These are phyloP conservation scores for Pachycephala philippinensis DNA, from an alignment of 2,113 vertebrate species.

Conservation along the genomic window DNA sequence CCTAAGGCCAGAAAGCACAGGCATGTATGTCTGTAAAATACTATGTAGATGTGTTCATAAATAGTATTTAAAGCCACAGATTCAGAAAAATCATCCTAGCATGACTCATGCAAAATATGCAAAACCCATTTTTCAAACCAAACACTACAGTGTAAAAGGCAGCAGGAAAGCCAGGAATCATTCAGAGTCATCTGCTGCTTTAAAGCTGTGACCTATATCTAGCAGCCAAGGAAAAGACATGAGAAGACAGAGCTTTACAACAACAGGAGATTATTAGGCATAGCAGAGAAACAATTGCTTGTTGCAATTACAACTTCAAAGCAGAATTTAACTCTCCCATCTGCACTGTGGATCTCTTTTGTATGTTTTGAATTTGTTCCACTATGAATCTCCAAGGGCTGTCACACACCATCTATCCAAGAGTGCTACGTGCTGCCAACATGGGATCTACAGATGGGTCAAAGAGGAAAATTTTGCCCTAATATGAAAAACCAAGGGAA, in stretches of 20 bases:
- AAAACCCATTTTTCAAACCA: background rate
- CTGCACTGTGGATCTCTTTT: background rate
- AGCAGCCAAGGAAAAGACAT: background rate
- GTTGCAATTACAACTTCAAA: background rate
- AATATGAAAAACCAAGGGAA: background rate
- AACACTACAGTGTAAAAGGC: background rate
- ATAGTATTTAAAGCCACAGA: background rate
- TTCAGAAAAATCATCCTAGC: background rate
- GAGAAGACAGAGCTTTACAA: constrained; percentile 7
- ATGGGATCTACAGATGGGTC: background rate
- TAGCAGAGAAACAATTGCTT: background rate
- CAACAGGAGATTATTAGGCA: constrained; percentile 17
- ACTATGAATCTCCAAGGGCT: background rate
- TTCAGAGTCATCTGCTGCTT: background rate
- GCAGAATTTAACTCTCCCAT: background rate
- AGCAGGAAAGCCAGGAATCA: background rate
- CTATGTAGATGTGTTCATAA: background rate
- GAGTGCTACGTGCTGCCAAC: background rate
- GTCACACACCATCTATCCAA: background rate
- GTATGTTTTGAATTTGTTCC: background rate
- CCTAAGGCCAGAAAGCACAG: background rate
- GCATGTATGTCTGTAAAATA: background rate
- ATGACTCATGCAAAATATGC: background rate
- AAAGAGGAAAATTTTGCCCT: background rate
- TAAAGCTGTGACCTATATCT: constrained; percentile 44